These are phyloP conservation scores for Lagopus leucura DNA, from an alignment of 2,113 vertebrate species.

Conservation along the genomic window DNA sequence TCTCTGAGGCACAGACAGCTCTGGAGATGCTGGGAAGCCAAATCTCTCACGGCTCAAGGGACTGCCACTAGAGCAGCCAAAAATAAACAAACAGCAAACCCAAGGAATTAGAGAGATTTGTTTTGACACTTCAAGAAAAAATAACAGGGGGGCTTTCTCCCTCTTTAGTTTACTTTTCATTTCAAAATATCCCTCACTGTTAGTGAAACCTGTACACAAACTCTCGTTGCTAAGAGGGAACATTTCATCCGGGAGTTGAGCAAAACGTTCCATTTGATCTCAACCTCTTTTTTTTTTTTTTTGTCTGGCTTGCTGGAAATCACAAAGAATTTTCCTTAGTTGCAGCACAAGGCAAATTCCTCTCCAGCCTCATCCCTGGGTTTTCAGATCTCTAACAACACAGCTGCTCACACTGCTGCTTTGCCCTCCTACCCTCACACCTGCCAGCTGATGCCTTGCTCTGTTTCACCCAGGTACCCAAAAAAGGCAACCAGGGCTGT, in stretches of 20 bases:
- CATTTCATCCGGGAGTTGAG: constrained; percentile 11
- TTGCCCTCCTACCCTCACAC: too few relatives aligned
- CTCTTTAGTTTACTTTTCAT: constrained; percentile 47
- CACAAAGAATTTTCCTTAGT: constrained; percentile 18
- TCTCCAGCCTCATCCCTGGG: neutral
- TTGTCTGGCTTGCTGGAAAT: neutral
- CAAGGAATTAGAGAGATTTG: constrained; percentile 2
- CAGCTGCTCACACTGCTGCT: neutral
- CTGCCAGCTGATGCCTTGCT: rapidly evolving
- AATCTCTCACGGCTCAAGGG: neutral
- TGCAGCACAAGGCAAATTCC: neutral
- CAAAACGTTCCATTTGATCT: constrained; percentile 30
- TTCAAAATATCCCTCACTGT: constrained; percentile 40
- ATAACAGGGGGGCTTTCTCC: neutral
- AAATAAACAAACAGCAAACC: neutral
- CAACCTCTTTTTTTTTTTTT: neutral
- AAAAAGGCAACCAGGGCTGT: neutral
- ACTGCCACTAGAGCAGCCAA: neutral
- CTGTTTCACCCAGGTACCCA: neutral
- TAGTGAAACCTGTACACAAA: constrained; percentile 6
- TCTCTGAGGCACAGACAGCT: neutral
- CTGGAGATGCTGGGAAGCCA: neutral
- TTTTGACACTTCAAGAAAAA: neutral
- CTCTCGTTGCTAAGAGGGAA: constrained; percentile 33
- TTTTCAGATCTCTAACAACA: neutral